phyloP scores from a whole-genome alignment of 2,113 vertebrate genomes.

The Patagioenas fasciata region DNA sequence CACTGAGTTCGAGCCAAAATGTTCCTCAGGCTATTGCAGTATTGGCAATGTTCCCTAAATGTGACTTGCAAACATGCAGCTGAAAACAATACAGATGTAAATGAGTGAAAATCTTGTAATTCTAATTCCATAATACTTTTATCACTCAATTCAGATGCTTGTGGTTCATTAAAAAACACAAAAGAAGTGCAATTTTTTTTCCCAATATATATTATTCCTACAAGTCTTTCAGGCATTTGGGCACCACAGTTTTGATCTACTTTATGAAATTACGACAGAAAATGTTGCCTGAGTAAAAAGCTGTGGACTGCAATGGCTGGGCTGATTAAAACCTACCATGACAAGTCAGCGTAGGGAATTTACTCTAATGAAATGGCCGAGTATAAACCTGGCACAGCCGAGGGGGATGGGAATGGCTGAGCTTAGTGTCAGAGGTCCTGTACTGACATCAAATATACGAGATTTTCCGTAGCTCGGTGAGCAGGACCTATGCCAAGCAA shows the following conservation, averaged over 20 bases:
- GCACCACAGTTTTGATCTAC: neutral
- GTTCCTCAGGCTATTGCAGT: neutral
- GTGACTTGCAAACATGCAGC: slow-evolving; percentile 14
- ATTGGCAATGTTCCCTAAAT: neutral
- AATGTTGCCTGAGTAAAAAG: neutral
- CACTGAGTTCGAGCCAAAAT: neutral
- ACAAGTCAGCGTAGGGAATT: neutral
- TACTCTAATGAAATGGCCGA: neutral
- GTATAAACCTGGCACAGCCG: neutral
- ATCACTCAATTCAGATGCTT: slow-evolving; percentile 22
- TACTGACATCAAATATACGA: neutral
- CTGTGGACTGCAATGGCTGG: neutral
- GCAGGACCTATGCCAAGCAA: neutral
- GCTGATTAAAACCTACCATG: neutral
- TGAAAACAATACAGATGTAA: slow-evolving; percentile 52
- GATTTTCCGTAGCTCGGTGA: neutral
- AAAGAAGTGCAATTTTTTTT: neutral
- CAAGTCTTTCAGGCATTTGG: neutral
- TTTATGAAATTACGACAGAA: neutral
- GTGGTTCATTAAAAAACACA: slow-evolving; percentile 16
- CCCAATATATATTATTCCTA: neutral
- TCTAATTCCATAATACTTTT: slow-evolving; percentile 38
- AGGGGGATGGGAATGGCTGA: neutral
- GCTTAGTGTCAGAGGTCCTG: neutral
- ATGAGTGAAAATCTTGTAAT: slow-evolving; percentile 19